Conservation (phyloP, 1,140 invertebrate genomes). For the Anastatus disparis region DNA sequence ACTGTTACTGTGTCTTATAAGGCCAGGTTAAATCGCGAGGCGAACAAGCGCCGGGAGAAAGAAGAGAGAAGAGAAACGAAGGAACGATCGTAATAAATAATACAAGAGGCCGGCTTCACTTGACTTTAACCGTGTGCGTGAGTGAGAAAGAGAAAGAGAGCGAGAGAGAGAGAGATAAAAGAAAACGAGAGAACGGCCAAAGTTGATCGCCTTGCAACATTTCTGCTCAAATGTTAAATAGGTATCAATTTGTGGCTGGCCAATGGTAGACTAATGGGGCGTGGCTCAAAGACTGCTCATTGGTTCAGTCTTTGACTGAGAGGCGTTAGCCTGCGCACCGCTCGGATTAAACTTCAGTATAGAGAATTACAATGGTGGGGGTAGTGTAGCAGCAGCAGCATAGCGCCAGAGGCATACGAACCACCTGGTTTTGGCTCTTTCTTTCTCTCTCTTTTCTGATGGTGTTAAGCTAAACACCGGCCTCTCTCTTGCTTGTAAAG, state of each 20-base stretch:
- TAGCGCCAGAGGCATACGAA: no score
- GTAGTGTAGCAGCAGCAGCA: no score
- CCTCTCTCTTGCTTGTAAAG: no score
- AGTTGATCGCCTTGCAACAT: neutral
- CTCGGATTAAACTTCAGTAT: no score
- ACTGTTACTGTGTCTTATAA: no score
- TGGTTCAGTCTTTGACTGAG: slow-evolving; percentile 41
- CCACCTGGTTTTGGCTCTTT: no score
- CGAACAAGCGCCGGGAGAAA: neutral
- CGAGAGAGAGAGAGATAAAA: slow-evolving; percentile 44
- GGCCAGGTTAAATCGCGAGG: no score
- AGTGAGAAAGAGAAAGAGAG: slow-evolving; percentile 28
- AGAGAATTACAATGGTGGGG: no score
- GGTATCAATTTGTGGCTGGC: slow-evolving; percentile 61
- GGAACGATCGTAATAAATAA: slow-evolving; percentile 34
- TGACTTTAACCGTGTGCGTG: no score
- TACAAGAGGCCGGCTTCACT: slow-evolving; percentile 7
- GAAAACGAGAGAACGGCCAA: slow-evolving; percentile 41
- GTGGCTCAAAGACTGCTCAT: slow-evolving; percentile 44
- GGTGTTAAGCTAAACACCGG: no score
- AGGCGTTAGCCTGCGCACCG: slow-evolving; percentile 39
- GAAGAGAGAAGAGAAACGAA: neutral
- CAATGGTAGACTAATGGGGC: slow-evolving; percentile 54
- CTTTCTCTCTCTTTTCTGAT: no score
- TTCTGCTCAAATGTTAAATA: slow-evolving; percentile 66